These are phyloP conservation scores for Dione vanillae DNA, from an alignment of 2,888 invertebrate genomes.

Conservation along the genomic window DNA sequence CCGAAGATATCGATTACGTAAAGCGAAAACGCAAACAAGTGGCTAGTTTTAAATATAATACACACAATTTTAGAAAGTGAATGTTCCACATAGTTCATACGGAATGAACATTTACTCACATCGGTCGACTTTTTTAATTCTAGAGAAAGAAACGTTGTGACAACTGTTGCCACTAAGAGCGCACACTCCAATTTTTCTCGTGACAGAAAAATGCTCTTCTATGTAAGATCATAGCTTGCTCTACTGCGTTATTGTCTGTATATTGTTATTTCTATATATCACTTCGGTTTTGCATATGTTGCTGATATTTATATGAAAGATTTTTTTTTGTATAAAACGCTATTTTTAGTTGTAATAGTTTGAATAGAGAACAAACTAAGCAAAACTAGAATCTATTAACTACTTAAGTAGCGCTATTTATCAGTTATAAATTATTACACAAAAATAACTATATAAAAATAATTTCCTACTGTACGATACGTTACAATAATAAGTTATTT, in stretches of 20 bases:
- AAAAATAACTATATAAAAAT: too few species aligned
- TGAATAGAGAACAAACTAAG: too few species aligned
- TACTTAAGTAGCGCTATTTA: too few species aligned
- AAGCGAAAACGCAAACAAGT: not conserved
- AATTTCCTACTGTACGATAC: too few species aligned
- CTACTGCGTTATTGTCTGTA: not conserved
- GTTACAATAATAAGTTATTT: too few species aligned
- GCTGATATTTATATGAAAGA: too few species aligned
- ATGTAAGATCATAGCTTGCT: slow-evolving; percentile 4
- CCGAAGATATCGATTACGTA: too few species aligned
- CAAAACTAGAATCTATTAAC: too few species aligned
- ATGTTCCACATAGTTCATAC: not conserved
- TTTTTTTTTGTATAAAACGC: too few species aligned
- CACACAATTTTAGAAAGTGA: not conserved
- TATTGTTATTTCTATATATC: not conserved
- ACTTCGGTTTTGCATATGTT: not conserved
- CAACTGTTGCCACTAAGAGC: slow-evolving; percentile 18
- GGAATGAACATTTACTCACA: not conserved
- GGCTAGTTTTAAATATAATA: not conserved
- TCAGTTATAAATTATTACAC: too few species aligned
- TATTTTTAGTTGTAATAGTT: too few species aligned
- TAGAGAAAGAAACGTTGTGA: slow-evolving; percentile 7
- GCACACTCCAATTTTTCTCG: slow-evolving; percentile 8
- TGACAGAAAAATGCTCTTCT: slow-evolving; percentile 14
- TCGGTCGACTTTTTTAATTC: slow-evolving; percentile 14